phyloP scores from a whole-genome alignment of 2,797 vertebrate genomes.

The Sandelia bainsii region DNA sequence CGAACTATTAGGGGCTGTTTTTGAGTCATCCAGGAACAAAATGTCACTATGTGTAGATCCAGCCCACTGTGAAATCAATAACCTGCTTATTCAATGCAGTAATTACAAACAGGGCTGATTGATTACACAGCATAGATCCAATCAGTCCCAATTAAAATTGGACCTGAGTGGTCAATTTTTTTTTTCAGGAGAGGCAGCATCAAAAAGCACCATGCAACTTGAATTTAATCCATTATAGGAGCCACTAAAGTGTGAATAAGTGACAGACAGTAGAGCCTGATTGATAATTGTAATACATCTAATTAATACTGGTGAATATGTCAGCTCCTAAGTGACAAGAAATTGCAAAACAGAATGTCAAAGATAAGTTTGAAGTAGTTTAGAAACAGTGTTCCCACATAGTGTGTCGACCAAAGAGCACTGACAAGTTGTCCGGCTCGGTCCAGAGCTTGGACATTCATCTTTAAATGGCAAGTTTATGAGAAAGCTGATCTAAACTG shows the following conservation, averaged over 20 bases:
- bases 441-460: neutral
- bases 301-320: no score
- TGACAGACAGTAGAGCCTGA: no score
- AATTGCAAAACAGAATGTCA: no score
- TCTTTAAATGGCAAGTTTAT: neutral
- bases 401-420: no score
- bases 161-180: conserved; percentile 43
- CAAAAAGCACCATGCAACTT: conserved; percentile 15
- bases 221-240: neutral
- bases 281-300: no score
- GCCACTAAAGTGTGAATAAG: neutral
- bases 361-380: no score
- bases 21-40: conserved; percentile 35
- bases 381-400: no score
- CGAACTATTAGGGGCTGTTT: conserved; percentile 19
- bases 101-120: conserved; percentile 75
- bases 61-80: conserved; percentile 66
- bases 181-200: conserved; percentile 20
- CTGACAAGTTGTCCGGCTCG: no score
- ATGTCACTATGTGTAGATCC: conserved; percentile 46
- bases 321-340: no score
- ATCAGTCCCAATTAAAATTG: conserved; percentile 67
- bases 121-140: conserved; percentile 64
- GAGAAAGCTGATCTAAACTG: neutral
- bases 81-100: conserved; percentile 73